These are phyloP conservation scores for Zaprionus lachaisei DNA, from an alignment of 1,140 invertebrate genomes.

Conservation along the genomic window DNA sequence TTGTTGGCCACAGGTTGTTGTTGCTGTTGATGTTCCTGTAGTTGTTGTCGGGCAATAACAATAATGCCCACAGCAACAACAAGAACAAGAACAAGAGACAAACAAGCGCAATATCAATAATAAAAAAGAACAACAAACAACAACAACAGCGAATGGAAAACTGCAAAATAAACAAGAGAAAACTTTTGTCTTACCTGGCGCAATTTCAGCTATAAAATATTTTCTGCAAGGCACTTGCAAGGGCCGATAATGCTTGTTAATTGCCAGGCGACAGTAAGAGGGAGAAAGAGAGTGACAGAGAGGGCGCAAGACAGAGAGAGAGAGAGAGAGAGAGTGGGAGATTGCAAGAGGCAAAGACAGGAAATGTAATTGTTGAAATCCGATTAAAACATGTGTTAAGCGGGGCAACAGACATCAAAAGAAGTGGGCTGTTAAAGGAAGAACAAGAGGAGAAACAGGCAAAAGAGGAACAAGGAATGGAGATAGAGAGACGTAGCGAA, in stretches of 20 bases:
- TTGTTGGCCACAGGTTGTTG: slow-evolving; percentile 34
- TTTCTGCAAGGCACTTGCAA: slow-evolving; percentile 4
- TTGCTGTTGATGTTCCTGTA: slow-evolving; percentile 4
- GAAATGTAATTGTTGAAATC: neutral
- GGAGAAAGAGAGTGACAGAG: neutral
- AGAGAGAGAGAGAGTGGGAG: neutral
- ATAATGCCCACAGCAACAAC: slow-evolving; percentile 30
- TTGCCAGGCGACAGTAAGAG: slow-evolving; percentile 5
- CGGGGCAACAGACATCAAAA: neutral
- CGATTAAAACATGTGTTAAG: slow-evolving; percentile 4
- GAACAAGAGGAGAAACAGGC: too few species aligned
- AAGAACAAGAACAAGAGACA: neutral
- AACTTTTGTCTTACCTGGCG: slow-evolving; percentile 22
- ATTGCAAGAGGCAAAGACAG: neutral
- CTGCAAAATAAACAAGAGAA: slow-evolving; percentile 3
- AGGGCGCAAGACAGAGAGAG: neutral
- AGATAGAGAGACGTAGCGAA: neutral
- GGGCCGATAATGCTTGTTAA: slow-evolving; percentile 17
- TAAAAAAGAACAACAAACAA: slow-evolving; percentile 9
- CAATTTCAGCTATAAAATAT: slow-evolving; percentile 17
- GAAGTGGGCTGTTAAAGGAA: neutral
- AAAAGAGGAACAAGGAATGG: neutral
- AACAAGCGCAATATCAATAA: slow-evolving; percentile 42
- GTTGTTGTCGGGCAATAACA: slow-evolving; percentile 16
- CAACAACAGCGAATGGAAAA: neutral